These are phyloP conservation scores for Bucco capensis DNA, from an alignment of 2,113 vertebrate species.

Conservation along the genomic window DNA sequence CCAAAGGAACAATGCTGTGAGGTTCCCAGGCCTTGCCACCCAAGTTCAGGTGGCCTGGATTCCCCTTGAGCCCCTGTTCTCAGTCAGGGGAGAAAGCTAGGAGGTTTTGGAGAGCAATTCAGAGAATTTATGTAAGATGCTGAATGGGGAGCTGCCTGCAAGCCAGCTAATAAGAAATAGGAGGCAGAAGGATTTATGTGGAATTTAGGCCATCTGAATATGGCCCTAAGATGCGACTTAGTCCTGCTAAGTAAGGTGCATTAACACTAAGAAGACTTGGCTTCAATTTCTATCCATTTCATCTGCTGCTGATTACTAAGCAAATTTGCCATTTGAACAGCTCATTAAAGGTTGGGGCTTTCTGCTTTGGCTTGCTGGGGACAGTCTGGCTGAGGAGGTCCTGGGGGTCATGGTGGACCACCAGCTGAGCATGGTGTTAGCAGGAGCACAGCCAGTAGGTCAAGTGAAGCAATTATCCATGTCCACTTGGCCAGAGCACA, in stretches of 20 bases:
- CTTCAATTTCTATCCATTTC: slow-evolving; percentile 52
- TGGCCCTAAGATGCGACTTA: slow-evolving; percentile 67
- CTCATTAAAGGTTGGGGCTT: not conserved
- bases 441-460: not conserved
- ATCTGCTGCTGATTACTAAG: slow-evolving; percentile 34
- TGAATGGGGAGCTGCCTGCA: slow-evolving; percentile 30
- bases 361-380: not conserved
- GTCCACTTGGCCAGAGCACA: not conserved
- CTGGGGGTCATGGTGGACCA: fast-evolving
- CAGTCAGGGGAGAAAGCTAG: not conserved
- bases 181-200: slow-evolving; percentile 61
- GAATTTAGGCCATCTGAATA: slow-evolving; percentile 70
- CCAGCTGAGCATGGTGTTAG: fast-evolving
- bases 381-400: not conserved
- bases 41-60: not conserved
- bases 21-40: not conserved
- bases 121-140: slow-evolving; percentile 17
- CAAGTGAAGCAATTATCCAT: not conserved
- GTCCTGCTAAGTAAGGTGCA: slow-evolving; percentile 61
- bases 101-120: slow-evolving; percentile 4
- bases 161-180: slow-evolving; percentile 64
- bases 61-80: not conserved
- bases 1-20: not conserved
- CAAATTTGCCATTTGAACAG: slow-evolving; percentile 32
- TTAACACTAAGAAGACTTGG: slow-evolving; percentile 68